These are phyloP conservation scores for Odontomachus brunneus DNA, from an alignment of 1,140 invertebrate species.

Conservation along the genomic window DNA sequence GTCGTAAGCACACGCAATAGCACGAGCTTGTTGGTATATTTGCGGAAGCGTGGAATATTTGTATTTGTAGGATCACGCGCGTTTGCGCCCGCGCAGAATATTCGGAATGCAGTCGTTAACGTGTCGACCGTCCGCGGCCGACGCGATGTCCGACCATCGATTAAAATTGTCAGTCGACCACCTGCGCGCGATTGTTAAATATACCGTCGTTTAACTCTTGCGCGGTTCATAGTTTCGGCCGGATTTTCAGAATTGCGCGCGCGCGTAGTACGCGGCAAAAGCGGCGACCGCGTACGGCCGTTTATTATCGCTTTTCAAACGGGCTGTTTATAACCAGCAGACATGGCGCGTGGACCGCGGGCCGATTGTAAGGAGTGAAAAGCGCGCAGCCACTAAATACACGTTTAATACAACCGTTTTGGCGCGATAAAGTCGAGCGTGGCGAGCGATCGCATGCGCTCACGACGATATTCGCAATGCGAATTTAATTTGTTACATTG, in stretches of 20 bases:
- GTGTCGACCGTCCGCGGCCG: slow-evolving; percentile 2
- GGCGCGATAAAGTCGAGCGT: slow-evolving; percentile 4
- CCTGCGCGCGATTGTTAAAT: background rate
- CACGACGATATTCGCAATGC: slow-evolving; percentile 18
- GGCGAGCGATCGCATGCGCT: slow-evolving; percentile 2
- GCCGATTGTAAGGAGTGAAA: background rate
- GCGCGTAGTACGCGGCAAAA: background rate
- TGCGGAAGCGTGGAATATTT: slow-evolving; percentile 51
- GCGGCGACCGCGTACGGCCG: background rate
- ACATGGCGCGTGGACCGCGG: too few relatives aligned
- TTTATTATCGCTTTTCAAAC: background rate
- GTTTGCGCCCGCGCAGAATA: slow-evolving; percentile 41
- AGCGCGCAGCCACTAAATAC: too few relatives aligned
- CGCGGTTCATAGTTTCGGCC: background rate
- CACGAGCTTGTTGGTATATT: slow-evolving; percentile 40
- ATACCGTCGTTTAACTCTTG: slow-evolving; percentile 8
- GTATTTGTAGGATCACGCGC: slow-evolving; percentile 43
- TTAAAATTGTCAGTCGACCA: slow-evolving; percentile 31
- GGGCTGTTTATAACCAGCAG: background rate
- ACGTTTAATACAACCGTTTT: too few relatives aligned
- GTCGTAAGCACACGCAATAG: slow-evolving; percentile 25
- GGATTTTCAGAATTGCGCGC: background rate
- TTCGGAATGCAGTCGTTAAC: slow-evolving; percentile 36
- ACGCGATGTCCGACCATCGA: background rate
- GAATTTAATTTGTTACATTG: slow-evolving; percentile 53